A percentile compares a stretch with the other conserved stretches of the same genome.
Evolutionary conservation across 2,113 vertebrate genomes (phyloP).

Genomic region (Tenebrosternarchus preto): DNA sequence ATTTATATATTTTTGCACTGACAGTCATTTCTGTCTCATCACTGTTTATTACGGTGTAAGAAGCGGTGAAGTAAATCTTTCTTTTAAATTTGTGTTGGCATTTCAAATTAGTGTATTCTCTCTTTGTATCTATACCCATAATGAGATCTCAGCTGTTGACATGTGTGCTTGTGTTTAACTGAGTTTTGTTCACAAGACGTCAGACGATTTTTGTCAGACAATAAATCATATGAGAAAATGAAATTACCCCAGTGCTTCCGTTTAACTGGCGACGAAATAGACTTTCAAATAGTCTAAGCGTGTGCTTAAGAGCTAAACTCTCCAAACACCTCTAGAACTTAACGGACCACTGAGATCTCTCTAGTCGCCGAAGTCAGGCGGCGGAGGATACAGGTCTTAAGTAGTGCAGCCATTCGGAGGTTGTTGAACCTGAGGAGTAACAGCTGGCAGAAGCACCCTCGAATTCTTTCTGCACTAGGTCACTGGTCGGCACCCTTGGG

Average conservation of each 20-base stretch:
- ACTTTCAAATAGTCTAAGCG: slow-evolving; percentile 16
- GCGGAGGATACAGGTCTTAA: too few species aligned
- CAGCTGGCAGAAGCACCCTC: too few species aligned
- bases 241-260: slow-evolving; percentile 3
- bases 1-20: neutral
- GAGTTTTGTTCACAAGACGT: slow-evolving; percentile 27
- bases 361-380: too few species aligned
- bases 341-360: too few species aligned
- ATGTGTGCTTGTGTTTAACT: slow-evolving; percentile 23
- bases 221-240: slow-evolving; percentile 19
- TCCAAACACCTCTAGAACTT: neutral
- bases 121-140: slow-evolving; percentile 1
- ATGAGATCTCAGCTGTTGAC: slow-evolving; percentile 13
- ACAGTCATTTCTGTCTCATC: neutral
- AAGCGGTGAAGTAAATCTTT: neutral
- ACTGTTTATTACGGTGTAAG: neutral
- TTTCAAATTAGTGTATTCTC: slow-evolving; percentile 10
- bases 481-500: neutral
- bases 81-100: neutral
- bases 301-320: neutral
- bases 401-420: too few species aligned
- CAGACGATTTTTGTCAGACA: slow-evolving; percentile 23
- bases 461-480: neutral
- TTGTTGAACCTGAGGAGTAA: too few species aligned
- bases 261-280: neutral